Percentiles rank a stretch among this genome's conserved stretches.
These are phyloP conservation scores for Myotis davidii DNA, from an alignment of 2,113 vertebrate species.

Conservation along the genomic window DNA sequence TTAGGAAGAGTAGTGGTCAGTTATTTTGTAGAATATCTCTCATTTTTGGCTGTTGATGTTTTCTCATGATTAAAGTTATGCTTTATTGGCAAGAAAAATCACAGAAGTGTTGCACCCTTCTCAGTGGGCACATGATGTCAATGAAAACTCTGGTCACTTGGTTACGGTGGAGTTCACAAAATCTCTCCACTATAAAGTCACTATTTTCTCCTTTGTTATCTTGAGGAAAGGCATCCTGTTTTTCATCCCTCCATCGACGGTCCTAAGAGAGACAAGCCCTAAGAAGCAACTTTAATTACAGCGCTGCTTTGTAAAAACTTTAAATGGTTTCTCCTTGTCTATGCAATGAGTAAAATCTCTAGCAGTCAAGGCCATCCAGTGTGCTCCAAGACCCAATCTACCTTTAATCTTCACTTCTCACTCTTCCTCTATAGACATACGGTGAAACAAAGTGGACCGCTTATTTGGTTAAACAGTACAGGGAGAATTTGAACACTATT, in stretches of 20 bases:
- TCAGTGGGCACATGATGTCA: background rate
- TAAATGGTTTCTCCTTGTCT: background rate
- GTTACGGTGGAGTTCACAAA: background rate
- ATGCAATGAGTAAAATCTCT: background rate
- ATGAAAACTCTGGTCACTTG: background rate
- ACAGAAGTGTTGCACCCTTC: background rate
- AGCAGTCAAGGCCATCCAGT: background rate
- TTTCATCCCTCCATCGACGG: background rate
- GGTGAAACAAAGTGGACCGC: background rate
- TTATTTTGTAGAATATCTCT: conserved; percentile 20
- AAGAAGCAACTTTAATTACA: background rate
- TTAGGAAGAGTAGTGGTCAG: background rate
- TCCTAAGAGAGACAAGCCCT: background rate
- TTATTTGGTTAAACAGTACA: conserved; percentile 5
- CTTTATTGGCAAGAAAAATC: background rate
- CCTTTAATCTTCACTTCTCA: background rate
- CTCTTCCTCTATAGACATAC: background rate
- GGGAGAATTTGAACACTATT: background rate
- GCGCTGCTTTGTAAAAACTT: background rate
- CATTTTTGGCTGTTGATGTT: background rate
- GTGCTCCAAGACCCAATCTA: background rate
- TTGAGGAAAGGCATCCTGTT: background rate
- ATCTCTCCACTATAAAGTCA: background rate
- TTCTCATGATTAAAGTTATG: background rate
- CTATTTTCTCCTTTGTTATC: background rate